phyloP scores from a whole-genome alignment of 2,888 invertebrate genomes.

The Gasteruption jaculator region DNA sequence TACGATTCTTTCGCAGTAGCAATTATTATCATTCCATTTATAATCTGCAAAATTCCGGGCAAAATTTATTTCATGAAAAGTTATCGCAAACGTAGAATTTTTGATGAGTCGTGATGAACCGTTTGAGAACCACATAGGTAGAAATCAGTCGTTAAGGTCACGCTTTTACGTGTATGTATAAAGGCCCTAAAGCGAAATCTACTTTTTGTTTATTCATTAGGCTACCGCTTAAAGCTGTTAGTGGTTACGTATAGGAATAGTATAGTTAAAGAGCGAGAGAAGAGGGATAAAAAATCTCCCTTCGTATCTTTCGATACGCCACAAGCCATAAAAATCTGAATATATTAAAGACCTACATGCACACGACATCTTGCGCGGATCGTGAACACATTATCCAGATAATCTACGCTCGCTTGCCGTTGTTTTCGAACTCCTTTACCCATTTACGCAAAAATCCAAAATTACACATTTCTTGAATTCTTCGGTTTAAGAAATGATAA shows the following conservation, averaged over 20 bases:
- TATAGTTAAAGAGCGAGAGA: constrained; percentile 25
- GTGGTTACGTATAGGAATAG: constrained; percentile 35
- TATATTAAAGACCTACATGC: constrained; percentile 48
- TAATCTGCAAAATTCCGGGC: too few species aligned
- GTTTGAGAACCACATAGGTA: constrained; percentile 35
- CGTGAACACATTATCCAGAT: constrained; percentile 43
- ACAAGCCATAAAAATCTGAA: constrained; percentile 51
- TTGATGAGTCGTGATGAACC: constrained; percentile 8
- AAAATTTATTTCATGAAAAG: too few species aligned
- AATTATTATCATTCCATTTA: too few species aligned
- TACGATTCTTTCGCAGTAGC: too few species aligned
- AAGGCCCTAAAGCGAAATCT: constrained; percentile 46
- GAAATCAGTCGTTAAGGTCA: constrained; percentile 46
- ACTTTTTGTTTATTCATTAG: constrained; percentile 51
- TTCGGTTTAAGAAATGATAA: too few species aligned
- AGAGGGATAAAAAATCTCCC: too few species aligned
- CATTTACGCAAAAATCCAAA: too few species aligned
- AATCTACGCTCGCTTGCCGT: constrained; percentile 32
- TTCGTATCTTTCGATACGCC: constrained; percentile 47
- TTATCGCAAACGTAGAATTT: too few species aligned
- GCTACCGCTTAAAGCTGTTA: constrained; percentile 37
- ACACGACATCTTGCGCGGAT: constrained; percentile 45
- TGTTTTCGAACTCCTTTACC: not conserved
- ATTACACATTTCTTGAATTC: too few species aligned
- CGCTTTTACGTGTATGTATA: constrained; percentile 48